phyloP scores from a whole-genome alignment of 2,888 invertebrate genomes.

The Drepanosiphum platanoidis region DNA sequence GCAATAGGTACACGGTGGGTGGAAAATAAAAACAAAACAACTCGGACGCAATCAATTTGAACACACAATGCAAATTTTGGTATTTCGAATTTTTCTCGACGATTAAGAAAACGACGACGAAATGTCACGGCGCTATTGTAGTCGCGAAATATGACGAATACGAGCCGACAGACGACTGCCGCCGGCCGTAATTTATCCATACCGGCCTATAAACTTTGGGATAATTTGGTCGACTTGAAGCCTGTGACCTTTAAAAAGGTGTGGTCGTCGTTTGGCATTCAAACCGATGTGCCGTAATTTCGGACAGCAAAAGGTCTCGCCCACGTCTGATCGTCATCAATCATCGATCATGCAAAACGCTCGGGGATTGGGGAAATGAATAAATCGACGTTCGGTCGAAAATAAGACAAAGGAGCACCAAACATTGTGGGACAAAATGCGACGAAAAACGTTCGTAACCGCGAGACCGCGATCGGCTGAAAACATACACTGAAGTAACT shows the following conservation, averaged over 20 bases:
- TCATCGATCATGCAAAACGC: constrained; percentile 6
- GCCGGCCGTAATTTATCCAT: constrained; percentile 12
- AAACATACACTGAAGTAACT: neutral
- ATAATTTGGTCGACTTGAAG: constrained; percentile 19
- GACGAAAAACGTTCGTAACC: neutral
- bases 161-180: neutral
- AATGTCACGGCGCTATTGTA: constrained; percentile 33
- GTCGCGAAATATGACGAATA: constrained; percentile 1
- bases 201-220: constrained; percentile 33
- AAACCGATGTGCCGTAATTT: constrained; percentile 32
- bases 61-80: neutral
- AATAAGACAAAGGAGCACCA: neutral
- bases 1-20: neutral
- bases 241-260: constrained; percentile 60
- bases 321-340: constrained; percentile 41
- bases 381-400: neutral
- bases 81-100: neutral
- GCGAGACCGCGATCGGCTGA: neutral
- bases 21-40: neutral
- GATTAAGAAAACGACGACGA: neutral
- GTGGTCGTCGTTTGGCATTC: constrained; percentile 60
- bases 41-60: neutral
- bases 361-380: neutral
- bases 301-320: constrained; percentile 51
- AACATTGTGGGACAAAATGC: neutral